Evolutionary conservation across 2,113 vertebrate species (phyloP), one percentile per base, ranked within the genome.

Genomic region (Stomatorhinus ivindoensis): DNA sequence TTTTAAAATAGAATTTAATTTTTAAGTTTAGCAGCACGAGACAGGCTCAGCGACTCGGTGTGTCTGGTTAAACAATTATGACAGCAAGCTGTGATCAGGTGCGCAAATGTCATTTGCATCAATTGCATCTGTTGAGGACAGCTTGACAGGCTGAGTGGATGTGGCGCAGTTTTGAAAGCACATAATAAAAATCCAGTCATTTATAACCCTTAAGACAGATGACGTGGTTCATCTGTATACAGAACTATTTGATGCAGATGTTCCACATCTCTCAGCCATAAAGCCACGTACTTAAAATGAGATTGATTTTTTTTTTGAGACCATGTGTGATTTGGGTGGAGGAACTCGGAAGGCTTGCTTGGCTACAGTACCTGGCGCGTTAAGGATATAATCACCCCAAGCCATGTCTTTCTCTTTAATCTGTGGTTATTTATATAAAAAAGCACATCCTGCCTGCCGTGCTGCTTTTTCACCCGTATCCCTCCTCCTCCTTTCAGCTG

Each of bases 1-100:
- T 88, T 89, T 90, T 89, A 88, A 89, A 92, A 91, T 76, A 90
- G 88, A 86, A 90, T 91, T 91, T 76, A 50, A 91, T 91, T 90
- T 90, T 85, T 50, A 65, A 73, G 86, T 90, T 91, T 91, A 90
- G 91, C 80, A 17, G 58, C 89, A 90, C 88, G 47, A 53, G 58
- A 86, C 65, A 89, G 89, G 80, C 90, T 89, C 58, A 90, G 39
- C 44, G 61, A 86, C 88, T 90, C 35, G 73, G 73, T 90, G 86
- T 89, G 89, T 88, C 90, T 80, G 42, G 51, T 90, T 85, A 85
- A 90, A 90, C 46, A 50, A 58, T 90, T 91, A 87, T 84, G 85
- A 55, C 17, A 83, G 88, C 89, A 87, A 80, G 90, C 91, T 86
- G 24, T 86, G 91, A 88, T 88, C 65, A 50, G 47, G n/a, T 35